Evolutionary conservation across 2,113 vertebrate species (phyloP), one percentile per base, ranked within the genome.

Genomic region (Mesembrinibis cayennensis): DNA sequence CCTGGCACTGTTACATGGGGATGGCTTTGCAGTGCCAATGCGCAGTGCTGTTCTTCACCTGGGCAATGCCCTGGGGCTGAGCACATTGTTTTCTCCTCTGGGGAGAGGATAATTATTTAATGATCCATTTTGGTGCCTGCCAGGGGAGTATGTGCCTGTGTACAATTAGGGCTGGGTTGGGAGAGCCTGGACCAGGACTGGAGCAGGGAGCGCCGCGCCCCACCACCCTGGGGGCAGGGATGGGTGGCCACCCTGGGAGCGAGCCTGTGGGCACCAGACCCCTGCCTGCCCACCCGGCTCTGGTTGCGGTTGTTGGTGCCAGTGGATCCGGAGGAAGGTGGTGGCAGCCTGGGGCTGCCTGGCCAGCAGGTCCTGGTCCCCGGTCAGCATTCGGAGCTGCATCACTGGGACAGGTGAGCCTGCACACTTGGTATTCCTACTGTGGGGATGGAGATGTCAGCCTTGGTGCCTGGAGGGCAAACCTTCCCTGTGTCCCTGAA

Each of bases 231-330:
- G 25, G 62, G 36, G 53, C 3, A 1, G 16, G 27, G 61, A 56
- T 0, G 7, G 38, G 16, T 4, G 59, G 45, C 45, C 2, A 2
- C 8, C 44, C 26, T 3, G 2, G 1, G 3, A 67, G 66, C 4
- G 1, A 6, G n/a, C 6, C 59, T 2, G 26, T 0, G 7, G 53
- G 17, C 1, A 0, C 20, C 0, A 0, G 53, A 26, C 32, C 53
- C n/a, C n/a, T 22, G 32, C 44, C 26, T 9, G 47, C 44, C 26
- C 34, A 29, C 30, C 55, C 3, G 62, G 20, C 74, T 45, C 77
- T 14, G 9, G 8, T 15, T 18, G 58, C 0, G 2, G 22, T 18
- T 36, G 16, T 49, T 17, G 63, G 3, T 36, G 19, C 44, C 9
- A 40, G 4, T 4, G 72, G 34, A n/a, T 36, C 30, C 72, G 1